phyloP scores from a whole-genome alignment of 2,797 vertebrate genomes.

The Esox lucius region DNA sequence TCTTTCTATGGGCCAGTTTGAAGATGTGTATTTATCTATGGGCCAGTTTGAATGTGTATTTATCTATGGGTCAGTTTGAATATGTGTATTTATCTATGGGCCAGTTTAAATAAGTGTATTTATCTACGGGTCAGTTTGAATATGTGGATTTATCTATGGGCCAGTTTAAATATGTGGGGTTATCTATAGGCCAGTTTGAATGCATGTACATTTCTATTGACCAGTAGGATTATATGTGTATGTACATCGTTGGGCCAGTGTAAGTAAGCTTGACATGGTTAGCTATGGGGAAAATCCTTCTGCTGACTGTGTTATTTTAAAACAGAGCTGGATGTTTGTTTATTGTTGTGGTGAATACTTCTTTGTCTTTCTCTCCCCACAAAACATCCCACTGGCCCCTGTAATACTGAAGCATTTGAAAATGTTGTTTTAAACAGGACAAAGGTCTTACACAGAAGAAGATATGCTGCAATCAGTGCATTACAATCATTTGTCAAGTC shows the following conservation, averaged over 20 bases:
- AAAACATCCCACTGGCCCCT: background rate
- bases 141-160: no score
- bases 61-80: no score
- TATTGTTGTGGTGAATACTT: conserved; percentile 26
- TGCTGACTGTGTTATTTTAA: conserved; percentile 41
- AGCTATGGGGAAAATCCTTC: conserved; percentile 27
- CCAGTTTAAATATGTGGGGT: conserved; percentile 3
- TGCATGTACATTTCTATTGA: no score
- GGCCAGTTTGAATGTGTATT: conserved; percentile 7
- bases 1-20: no score
- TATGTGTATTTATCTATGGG: no score
- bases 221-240: background rate
- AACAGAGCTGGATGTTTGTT: conserved; percentile 9
- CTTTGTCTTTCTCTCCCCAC: conserved; percentile 27
- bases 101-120: no score
- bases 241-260: conserved; percentile 21
- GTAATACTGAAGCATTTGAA: conserved; percentile 40
- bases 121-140: no score
- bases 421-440: background rate
- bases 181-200: background rate
- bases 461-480: no score
- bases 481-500: no score
- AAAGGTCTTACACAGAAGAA: no score
- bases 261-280: conserved; percentile 29
- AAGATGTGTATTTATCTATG: no score